These are phyloP conservation scores for Ochropacha duplaris DNA, from an alignment of 2,888 invertebrate species.

Conservation along the genomic window DNA sequence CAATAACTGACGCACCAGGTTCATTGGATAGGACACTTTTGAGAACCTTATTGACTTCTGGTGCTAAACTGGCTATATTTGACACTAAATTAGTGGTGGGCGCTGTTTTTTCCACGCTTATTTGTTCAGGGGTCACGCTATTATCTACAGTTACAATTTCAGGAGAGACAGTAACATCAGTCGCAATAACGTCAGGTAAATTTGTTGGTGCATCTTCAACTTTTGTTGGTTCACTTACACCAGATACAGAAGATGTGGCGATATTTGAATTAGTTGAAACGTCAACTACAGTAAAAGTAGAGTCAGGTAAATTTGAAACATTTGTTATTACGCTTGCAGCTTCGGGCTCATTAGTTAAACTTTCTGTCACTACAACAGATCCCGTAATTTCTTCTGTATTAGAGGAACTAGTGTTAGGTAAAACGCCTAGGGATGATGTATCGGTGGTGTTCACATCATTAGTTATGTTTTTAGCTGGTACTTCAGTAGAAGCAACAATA, in stretches of 20 bases:
- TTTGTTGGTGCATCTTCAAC: not conserved
- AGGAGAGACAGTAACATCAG: not conserved
- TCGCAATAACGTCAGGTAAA: slow-evolving; percentile 1
- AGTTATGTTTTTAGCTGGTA: slow-evolving; percentile 3
- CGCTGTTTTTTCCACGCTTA: slow-evolving; percentile 14
- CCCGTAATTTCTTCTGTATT: slow-evolving; percentile 1
- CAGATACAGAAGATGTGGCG: not conserved
- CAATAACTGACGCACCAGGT: slow-evolving; percentile 59
- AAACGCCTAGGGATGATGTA: not conserved
- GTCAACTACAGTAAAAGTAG: slow-evolving; percentile 6
- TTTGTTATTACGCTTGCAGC: not conserved
- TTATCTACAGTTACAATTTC: slow-evolving; percentile 5
- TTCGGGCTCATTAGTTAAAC: slow-evolving; percentile 6
- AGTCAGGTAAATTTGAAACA: slow-evolving; percentile 4
- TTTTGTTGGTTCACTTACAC: slow-evolving; percentile 2
- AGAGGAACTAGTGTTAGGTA: not conserved
- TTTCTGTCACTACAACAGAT: slow-evolving; percentile 9
- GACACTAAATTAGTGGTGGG: not conserved
- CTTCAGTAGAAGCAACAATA: slow-evolving; percentile 4
- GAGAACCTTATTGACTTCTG: not conserved
- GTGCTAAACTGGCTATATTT: slow-evolving; percentile 1
- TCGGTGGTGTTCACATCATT: not conserved
- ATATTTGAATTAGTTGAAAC: slow-evolving; percentile 6
- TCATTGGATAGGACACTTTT: slow-evolving; percentile 40
- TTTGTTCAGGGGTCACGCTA: slow-evolving; percentile 12